Conservation (phyloP, 1,140 invertebrate genomes). For the Ylistrum balloti region DNA sequence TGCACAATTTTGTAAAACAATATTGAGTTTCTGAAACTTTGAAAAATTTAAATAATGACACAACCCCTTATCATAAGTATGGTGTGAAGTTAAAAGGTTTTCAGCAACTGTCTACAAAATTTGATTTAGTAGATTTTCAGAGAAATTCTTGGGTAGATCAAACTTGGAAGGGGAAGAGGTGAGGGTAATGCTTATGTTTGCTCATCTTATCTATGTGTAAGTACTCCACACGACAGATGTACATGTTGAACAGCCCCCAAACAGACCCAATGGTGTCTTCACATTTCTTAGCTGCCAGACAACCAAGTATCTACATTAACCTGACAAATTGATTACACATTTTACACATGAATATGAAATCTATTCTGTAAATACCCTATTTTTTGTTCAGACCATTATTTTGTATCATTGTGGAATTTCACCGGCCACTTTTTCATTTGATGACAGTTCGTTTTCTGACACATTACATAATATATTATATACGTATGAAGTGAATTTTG, state of each 20-base stretch:
- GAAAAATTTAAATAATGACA: no score
- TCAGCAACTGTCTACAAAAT: not conserved
- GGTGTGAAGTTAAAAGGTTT: not conserved
- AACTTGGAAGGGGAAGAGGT: not conserved
- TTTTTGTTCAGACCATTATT: not conserved
- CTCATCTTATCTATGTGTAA: no score
- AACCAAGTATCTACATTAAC: not conserved
- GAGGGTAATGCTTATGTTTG: not conserved
- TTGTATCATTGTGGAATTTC: not conserved
- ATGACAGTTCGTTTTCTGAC: no score
- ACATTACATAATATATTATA: no score
- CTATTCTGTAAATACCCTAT: not conserved
- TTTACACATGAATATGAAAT: not conserved
- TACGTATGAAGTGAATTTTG: no score
- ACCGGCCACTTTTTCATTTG: no score
- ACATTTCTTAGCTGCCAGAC: not conserved
- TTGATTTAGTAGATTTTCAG: not conserved
- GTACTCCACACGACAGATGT: not conserved
- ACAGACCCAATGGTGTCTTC: not conserved
- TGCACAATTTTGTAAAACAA: no score
- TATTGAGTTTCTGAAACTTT: no score
- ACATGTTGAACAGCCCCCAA: not conserved
- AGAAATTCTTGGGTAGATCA: not conserved
- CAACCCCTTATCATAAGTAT: not conserved
- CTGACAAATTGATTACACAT: not conserved